Evolutionary conservation across 2,113 vertebrate species (phyloP), one percentile per base, ranked within the genome.

Genomic region (Aplodontia rufa): DNA sequence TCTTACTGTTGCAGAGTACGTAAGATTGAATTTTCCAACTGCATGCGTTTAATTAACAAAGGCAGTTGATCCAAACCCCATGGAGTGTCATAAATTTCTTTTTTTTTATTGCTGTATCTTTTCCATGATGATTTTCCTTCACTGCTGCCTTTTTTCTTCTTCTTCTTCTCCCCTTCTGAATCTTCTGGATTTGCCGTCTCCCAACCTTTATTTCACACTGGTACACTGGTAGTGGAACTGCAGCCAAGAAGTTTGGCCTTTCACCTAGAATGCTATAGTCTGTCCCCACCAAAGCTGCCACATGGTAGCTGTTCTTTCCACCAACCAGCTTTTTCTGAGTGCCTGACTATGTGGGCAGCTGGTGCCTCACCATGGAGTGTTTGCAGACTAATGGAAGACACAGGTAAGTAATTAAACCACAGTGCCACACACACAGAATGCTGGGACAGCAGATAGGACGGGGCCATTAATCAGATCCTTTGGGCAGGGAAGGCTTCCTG

Each of bases 381-480:
- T 93, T 51, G n/a, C 42, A 74, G 71, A 80, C 40, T 53, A 19
- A 30, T 30, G 35, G 40, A 40, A 79, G 83, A 91, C 28, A 22
- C n/a, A 1, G 42, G 30, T 82, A 93, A 74, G 68, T 93, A 83
- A 94, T 92, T 69, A 87, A 96, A 69, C 42, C 71, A 83, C 47
- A 60, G 16, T 30, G 55, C 28, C 19, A 32, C 28, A 45, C 71
- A 53, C 17, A 30, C 51, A 22, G 6, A 22, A 17, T 49, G 37
- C 71, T 55, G 51, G 42, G 24, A 88, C 64, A 90, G 49, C 64
- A 51, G 40, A 81, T 37, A 90, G 71, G 53, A 60, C 35, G 35
- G n/a, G 62, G 51, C 83, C 80, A 53, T 87, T 64, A 81, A 26
- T 89, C 79, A 95, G 72, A 79, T 47, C 74, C n/a, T 82, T 1